phyloP scores from a whole-genome alignment of 2,797 vertebrate species.

The Luscinia megarhynchos region DNA sequence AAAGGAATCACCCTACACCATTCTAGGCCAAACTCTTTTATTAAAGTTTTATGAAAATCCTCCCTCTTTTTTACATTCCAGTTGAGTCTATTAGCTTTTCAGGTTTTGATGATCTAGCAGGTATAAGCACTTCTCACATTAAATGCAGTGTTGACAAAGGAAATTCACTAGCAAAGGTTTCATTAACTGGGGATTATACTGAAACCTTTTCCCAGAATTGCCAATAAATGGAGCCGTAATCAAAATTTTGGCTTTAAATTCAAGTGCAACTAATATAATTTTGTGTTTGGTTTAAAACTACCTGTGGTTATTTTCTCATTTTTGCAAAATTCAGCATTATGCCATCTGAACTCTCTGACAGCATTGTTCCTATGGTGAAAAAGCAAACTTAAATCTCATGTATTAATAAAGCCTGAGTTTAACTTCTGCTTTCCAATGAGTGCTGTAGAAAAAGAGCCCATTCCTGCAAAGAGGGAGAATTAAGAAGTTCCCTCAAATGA shows the following conservation, averaged over 20 bases:
- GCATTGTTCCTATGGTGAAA: slow-evolving; percentile 28
- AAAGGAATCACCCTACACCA: slow-evolving; percentile 63
- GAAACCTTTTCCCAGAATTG: slow-evolving; percentile 80
- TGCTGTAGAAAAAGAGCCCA: background rate
- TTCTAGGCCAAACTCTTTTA: slow-evolving; percentile 73
- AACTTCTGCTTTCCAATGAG: background rate
- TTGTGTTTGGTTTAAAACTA: slow-evolving; percentile 64
- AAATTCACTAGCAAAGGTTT: slow-evolving; percentile 86
- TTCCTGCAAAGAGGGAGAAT: background rate
- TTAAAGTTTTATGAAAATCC: slow-evolving; percentile 76
- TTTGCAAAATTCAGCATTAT: slow-evolving; percentile 48
- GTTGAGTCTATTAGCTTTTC: slow-evolving; percentile 70
- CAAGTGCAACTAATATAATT: slow-evolving; percentile 75
- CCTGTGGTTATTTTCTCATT: slow-evolving; percentile 47
- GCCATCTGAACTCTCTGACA: slow-evolving; percentile 22
- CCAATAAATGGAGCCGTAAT: slow-evolving; percentile 80
- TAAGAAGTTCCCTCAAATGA: background rate
- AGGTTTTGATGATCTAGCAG: slow-evolving; percentile 79
- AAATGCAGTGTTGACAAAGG: slow-evolving; percentile 86
- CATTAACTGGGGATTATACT: slow-evolving; percentile 94
- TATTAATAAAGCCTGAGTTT: background rate
- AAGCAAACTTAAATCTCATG: background rate
- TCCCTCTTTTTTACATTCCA: slow-evolving; percentile 71
- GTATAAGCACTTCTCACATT: slow-evolving; percentile 79
- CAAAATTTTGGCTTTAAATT: slow-evolving; percentile 79